Percentiles rank a stretch among this genome's conserved stretches.
Conservation (phyloP, 2,113 vertebrate species). For the Nothocercus julius region DNA sequence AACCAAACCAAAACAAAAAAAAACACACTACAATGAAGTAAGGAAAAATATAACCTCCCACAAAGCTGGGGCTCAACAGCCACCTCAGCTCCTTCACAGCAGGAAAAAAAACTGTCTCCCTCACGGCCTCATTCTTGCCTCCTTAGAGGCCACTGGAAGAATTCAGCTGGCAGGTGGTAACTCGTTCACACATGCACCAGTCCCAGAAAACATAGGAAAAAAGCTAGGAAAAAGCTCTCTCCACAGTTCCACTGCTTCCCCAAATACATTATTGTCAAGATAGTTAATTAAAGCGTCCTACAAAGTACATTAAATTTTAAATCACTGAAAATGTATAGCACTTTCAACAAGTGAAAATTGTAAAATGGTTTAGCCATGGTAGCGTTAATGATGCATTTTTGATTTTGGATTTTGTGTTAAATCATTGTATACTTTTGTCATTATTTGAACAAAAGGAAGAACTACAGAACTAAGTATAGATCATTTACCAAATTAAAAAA, state of each 20-base stretch:
- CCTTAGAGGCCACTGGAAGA: background rate
- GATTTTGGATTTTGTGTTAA: background rate
- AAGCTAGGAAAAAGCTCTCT: background rate
- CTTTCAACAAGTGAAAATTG: background rate
- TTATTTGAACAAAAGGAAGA: background rate
- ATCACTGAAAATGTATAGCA: background rate
- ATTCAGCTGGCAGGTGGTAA: background rate
- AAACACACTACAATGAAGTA: background rate
- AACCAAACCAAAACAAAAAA: too few species aligned
- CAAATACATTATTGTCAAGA: background rate
- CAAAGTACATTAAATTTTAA: background rate
- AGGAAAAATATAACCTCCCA: background rate
- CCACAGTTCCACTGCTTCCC: background rate
- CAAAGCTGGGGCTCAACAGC: background rate
- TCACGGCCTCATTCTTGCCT: background rate
- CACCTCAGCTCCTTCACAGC: background rate
- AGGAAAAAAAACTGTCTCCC: background rate
- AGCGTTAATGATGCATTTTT: background rate
- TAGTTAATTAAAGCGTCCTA: background rate
- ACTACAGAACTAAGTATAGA: background rate
- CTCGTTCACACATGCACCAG: background rate
- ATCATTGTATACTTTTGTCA: background rate
- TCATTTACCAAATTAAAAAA: background rate
- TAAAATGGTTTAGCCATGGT: background rate
- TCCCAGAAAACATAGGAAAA: background rate